A percentile compares a stretch with the other conserved stretches of the same genome.
Conservation (phyloP, 2,888 invertebrate species). For the Strigamia crassipes region DNA sequence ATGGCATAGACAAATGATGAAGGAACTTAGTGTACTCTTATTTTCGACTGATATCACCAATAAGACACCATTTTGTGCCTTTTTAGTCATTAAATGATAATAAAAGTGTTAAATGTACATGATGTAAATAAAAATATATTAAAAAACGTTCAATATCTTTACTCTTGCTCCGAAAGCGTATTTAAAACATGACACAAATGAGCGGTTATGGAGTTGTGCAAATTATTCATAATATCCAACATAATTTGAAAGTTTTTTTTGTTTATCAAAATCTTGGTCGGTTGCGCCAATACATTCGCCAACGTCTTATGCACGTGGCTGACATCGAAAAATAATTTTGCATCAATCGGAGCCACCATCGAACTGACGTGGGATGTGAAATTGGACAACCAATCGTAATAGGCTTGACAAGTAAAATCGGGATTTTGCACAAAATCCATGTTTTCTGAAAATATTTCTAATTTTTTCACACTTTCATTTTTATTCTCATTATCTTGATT, state of each 20-base stretch:
- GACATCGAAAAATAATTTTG: constrained; percentile 13
- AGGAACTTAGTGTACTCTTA: neutral
- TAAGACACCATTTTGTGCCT: constrained; percentile 28
- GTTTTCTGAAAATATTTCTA: neutral
- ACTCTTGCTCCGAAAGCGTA: constrained; percentile 15
- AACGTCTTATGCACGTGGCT: constrained; percentile 36
- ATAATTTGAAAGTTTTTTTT: constrained; percentile 45
- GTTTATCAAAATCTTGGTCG: constrained; percentile 13
- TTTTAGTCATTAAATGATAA: neutral
- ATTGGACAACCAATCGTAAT: constrained; percentile 46
- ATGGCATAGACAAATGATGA: neutral
- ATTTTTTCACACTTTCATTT: neutral
- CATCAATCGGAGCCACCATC: neutral
- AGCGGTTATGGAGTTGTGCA: neutral
- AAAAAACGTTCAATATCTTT: neutral
- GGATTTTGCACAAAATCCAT: constrained; percentile 37
- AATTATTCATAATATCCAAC: constrained; percentile 30
- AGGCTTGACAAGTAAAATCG: constrained; percentile 44
- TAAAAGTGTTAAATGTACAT: constrained; percentile 1
- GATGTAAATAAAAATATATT: constrained; percentile 28
- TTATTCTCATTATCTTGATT: neutral
- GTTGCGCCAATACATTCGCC: constrained; percentile 18
- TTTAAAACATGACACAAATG: constrained; percentile 26
- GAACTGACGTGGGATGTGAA: constrained; percentile 18
- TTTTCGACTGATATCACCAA: neutral